phyloP scores from a whole-genome alignment of 2,888 invertebrate genomes.

The Meandrusa payeni region DNA sequence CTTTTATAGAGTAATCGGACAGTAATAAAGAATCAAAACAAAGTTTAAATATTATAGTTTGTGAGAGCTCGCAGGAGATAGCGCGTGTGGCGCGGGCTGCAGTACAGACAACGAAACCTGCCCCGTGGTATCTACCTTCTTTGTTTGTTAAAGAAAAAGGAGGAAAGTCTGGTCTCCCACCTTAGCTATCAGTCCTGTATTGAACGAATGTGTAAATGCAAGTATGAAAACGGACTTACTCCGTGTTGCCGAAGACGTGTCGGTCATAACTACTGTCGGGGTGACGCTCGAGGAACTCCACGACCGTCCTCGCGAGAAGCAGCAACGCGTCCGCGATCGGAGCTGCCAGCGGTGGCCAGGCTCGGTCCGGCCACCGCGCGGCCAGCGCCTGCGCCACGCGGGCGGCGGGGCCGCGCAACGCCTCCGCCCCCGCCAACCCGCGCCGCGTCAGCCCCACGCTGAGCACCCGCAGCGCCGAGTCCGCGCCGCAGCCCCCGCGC shows the following conservation, averaged over 20 bases:
- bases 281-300: constrained; percentile 12
- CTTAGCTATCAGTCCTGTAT: too few relatives aligned
- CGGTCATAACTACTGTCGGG: constrained; percentile 26
- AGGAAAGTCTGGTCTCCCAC: too few relatives aligned
- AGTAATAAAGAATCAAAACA: too few relatives aligned
- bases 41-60: too few relatives aligned
- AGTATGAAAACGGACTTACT: constrained; percentile 22
- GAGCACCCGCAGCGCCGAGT: constrained; percentile 23
- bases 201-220: too few relatives aligned
- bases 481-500: constrained; percentile 32
- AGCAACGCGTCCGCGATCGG: constrained; percentile 32
- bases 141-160: too few relatives aligned
- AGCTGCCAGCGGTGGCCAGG: constrained; percentile 31
- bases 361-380: constrained; percentile 18
- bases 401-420: neutral
- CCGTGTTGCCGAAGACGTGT: constrained; percentile 11
- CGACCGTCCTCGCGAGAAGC: constrained; percentile 28
- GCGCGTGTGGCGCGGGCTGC: too few relatives aligned
- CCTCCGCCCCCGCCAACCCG: constrained; percentile 12
- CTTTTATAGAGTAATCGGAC: too few relatives aligned
- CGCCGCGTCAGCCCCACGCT: constrained; percentile 26
- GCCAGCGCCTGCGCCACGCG: neutral
- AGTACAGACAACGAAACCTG: too few relatives aligned
- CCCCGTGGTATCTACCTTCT: too few relatives aligned
- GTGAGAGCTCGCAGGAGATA: too few relatives aligned